A percentile compares a stretch with the other conserved stretches of the same genome.
Conservation (phyloP, 2,797 vertebrate genomes). For the Rachycentron canadum region DNA sequence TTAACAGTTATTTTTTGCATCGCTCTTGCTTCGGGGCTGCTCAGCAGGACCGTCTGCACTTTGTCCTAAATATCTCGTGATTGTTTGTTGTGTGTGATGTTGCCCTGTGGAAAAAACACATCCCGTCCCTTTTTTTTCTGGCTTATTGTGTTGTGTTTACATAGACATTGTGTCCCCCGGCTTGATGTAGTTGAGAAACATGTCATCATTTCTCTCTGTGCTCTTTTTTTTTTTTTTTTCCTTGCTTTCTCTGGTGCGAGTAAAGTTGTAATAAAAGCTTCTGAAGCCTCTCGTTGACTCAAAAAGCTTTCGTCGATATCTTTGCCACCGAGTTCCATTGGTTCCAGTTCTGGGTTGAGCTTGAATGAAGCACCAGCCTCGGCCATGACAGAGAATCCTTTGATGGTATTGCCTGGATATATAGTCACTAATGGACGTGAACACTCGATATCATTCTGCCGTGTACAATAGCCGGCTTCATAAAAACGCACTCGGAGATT, state of each 20-base stretch:
- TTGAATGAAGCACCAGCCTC: neutral
- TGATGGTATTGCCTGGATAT: conserved; percentile 2
- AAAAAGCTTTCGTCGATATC: neutral
- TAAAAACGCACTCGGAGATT: conserved; percentile 18
- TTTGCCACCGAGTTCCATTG: too few relatives aligned
- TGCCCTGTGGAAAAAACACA: neutral
- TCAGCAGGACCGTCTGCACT: too few relatives aligned
- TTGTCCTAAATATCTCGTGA: conserved; percentile 5
- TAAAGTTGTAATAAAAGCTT: conserved; percentile 2
- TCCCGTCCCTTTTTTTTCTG: neutral
- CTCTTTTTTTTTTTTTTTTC: neutral
- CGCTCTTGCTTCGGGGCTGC: too few relatives aligned
- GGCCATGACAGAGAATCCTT: neutral
- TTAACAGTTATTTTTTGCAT: too few relatives aligned
- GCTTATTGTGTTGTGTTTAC: neutral
- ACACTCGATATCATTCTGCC: conserved; percentile 7
- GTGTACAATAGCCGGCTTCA: conserved; percentile 4
- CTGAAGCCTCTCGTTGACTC: neutral
- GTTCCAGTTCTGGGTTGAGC: too few relatives aligned
- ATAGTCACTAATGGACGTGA: conserved; percentile 42
- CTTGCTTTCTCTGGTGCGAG: neutral
- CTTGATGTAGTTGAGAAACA: neutral
- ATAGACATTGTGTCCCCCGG: neutral
- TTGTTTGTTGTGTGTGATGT: neutral
- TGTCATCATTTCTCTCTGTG: neutral